Percentiles rank a stretch among this genome's conserved stretches.
phyloP scores from a whole-genome alignment of 1,140 invertebrate species.

The Drosophila ohnishii region DNA sequence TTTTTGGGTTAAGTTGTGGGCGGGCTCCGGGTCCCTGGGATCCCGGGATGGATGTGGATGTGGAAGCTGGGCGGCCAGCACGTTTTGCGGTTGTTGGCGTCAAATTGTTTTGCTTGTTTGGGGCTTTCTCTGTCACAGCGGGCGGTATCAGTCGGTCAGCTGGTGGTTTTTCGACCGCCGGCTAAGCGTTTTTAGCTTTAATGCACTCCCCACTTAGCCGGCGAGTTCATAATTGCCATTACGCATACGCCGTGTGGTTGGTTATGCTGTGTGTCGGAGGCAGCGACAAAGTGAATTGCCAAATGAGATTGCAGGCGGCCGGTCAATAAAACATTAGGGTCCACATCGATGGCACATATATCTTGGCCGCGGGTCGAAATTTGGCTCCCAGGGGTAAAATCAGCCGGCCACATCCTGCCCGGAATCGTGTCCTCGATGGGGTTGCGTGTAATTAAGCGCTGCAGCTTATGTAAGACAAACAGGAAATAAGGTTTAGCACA shows the following conservation, averaged over 20 bases:
- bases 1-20: conserved; percentile 79
- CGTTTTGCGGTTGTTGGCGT: conserved; percentile 77
- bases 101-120: conserved; percentile 79
- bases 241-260: conserved; percentile 70
- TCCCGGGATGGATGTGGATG: background rate
- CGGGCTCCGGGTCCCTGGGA: conserved; percentile 11
- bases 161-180: conserved; percentile 54
- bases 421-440: conserved; percentile 36
- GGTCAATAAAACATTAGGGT: conserved; percentile 38
- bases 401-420: conserved; percentile 32
- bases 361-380: conserved; percentile 11
- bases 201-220: conserved; percentile 55
- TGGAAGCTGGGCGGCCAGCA: conserved; percentile 37
- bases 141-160: conserved; percentile 67
- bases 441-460: conserved; percentile 77
- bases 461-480: conserved; percentile 79
- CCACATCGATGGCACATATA: conserved; percentile 30
- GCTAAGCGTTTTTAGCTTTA: conserved; percentile 77
- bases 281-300: conserved; percentile 39
- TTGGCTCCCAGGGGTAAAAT: conserved; percentile 26
- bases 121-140: conserved; percentile 74
- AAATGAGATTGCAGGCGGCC: conserved; percentile 48
- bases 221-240: conserved; percentile 73
- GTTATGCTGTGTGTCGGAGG: conserved; percentile 11
- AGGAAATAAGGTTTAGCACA: conserved; percentile 79